Conservation (phyloP, 2,797 vertebrate species). For the Sciurus vulgaris region DNA sequence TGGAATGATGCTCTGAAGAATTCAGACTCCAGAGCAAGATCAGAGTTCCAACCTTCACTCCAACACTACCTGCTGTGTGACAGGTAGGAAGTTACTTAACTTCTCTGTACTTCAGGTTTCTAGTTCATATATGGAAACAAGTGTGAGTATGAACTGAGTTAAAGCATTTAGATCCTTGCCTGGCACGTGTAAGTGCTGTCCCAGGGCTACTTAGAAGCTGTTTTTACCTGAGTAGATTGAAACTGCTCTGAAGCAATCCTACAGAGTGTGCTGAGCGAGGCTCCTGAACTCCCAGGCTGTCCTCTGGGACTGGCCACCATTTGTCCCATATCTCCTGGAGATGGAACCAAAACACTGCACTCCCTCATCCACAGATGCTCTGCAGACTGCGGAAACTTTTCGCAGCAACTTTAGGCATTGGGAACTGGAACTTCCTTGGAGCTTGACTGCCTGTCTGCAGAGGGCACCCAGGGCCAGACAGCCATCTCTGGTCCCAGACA, state of each 20-base stretch:
- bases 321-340: background rate
- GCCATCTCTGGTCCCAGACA: background rate
- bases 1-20: background rate
- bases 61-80: background rate
- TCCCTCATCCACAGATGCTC: background rate
- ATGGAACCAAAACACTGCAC: background rate
- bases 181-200: background rate
- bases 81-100: background rate
- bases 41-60: background rate
- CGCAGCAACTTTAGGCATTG: background rate
- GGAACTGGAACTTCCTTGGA: background rate
- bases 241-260: background rate
- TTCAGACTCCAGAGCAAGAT: background rate
- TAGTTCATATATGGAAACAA: background rate
- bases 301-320: background rate
- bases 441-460: accelerated
- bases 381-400: background rate
- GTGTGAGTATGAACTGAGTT: background rate
- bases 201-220: background rate
- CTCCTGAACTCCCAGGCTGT: background rate
- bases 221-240: background rate
- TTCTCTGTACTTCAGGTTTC: background rate
- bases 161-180: background rate
- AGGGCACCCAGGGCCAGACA: background rate
- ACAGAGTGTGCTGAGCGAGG: background rate